Percentiles rank a stretch among this genome's conserved stretches.
Evolutionary conservation across 2,113 vertebrate genomes (phyloP).

Genomic region (Stictonetta naevosa): DNA sequence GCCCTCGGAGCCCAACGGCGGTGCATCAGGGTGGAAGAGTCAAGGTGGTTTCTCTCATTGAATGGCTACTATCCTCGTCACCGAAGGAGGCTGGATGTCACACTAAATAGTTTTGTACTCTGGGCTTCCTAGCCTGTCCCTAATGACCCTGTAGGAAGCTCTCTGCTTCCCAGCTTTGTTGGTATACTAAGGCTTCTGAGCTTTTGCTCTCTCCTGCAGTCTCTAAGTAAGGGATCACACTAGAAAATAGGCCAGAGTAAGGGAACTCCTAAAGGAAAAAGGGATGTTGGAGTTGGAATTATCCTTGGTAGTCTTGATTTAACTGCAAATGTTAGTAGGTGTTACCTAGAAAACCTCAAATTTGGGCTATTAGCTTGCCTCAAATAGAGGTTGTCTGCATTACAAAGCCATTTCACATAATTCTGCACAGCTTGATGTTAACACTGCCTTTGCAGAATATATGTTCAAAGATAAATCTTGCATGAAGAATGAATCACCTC

Average conservation of each 20-base stretch:
- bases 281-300: background rate
- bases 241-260: background rate
- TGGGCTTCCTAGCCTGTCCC: background rate
- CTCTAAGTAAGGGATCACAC: background rate
- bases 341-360: background rate
- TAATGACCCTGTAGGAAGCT: background rate
- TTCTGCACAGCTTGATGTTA: background rate
- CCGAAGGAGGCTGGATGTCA: background rate
- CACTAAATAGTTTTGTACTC: background rate
- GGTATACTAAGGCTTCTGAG: background rate
- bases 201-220: background rate
- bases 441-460: slow-evolving; percentile 41
- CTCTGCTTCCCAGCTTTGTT: background rate
- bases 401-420: background rate
- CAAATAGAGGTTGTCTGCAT: slow-evolving; percentile 7
- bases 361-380: slow-evolving; percentile 2
- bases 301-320: background rate
- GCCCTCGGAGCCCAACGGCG: background rate
- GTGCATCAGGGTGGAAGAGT: background rate
- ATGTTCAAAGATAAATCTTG: slow-evolving; percentile 49
- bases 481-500: slow-evolving; percentile 48
- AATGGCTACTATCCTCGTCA: background rate
- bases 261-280: background rate
- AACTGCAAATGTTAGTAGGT: background rate
- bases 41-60: background rate